A percentile compares a stretch with the other conserved stretches of the same genome.
Conservation (phyloP, 2,797 vertebrate species). For the Ispidina picta region DNA sequence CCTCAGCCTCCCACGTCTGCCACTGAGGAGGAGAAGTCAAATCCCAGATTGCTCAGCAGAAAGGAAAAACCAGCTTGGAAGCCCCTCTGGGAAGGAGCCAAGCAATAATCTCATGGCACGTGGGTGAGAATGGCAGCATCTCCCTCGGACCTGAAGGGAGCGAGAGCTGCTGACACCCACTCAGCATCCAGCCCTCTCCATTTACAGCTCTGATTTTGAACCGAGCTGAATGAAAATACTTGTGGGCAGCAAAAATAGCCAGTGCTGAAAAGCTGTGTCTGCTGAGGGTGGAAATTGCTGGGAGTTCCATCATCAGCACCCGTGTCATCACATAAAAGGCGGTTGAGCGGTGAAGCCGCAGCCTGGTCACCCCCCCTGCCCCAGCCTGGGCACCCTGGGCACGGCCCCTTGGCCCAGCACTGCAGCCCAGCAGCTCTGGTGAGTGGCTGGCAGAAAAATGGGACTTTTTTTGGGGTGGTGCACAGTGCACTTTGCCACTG, state of each 20-base stretch:
- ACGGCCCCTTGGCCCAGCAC: not conserved
- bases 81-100: not conserved
- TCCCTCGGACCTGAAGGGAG: not conserved
- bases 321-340: not conserved
- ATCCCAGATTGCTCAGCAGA: constrained; percentile 26
- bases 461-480: fast-evolving
- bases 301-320: constrained; percentile 1
- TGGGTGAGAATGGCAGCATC: not conserved
- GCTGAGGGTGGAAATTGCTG: not conserved
- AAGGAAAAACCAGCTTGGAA: constrained; percentile 6
- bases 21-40: not conserved
- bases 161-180: not conserved
- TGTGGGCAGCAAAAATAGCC: not conserved
- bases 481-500: not conserved
- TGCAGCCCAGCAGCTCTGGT: fast-evolving
- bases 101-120: not conserved
- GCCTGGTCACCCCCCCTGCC: not conserved
- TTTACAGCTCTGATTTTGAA: not conserved
- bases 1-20: not conserved
- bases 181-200: not conserved
- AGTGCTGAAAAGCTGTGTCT: not conserved
- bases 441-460: not conserved
- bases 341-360: not conserved
- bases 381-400: not conserved
- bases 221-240: constrained; percentile 21